Conservation (phyloP, 2,797 vertebrate species). For the Poecile montanus region DNA sequence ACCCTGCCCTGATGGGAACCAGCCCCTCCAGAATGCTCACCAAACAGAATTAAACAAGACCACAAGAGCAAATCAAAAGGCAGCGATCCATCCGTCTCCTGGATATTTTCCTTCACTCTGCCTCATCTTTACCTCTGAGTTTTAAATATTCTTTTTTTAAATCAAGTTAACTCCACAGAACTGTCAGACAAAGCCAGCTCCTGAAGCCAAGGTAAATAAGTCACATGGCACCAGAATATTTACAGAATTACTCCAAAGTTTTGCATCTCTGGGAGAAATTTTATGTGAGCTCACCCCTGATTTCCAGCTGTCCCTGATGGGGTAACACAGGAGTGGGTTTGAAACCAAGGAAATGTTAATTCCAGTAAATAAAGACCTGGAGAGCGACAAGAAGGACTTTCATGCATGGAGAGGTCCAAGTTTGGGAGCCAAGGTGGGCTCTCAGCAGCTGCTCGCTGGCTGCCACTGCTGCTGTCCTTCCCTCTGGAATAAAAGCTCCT, state of each 20-base stretch:
- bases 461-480: background rate
- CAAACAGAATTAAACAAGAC: background rate
- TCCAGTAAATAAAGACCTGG: background rate
- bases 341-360: background rate
- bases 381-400: background rate
- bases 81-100: rapidly evolving
- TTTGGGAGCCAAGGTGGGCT: background rate
- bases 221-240: background rate
- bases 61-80: background rate
- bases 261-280: background rate
- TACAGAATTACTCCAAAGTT: background rate
- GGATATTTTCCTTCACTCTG: background rate
- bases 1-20: background rate
- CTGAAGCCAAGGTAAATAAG: background rate
- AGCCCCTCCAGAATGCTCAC: background rate
- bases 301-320: background rate
- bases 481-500: background rate
- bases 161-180: background rate
- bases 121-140: background rate
- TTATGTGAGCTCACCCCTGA: background rate
- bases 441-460: background rate
- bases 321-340: background rate
- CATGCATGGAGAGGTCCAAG: background rate
- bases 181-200: background rate
- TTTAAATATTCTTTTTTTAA: background rate